phyloP scores from a whole-genome alignment of 2,888 invertebrate genomes.

The Spisula subtruncata region DNA sequence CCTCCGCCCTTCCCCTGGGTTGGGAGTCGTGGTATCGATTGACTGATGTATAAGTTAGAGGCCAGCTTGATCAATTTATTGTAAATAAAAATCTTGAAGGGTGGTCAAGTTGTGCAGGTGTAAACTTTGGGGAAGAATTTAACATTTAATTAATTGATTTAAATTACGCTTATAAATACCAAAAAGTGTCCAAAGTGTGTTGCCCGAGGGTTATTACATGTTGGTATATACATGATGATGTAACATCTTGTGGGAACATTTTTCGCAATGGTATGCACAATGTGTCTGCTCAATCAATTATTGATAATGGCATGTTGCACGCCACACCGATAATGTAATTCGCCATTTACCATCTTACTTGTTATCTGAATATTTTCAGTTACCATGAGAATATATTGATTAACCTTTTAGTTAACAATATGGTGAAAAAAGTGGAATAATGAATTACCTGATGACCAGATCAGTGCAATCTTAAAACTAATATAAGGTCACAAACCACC shows the following conservation, averaged over 20 bases:
- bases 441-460: too few relatives aligned
- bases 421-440: not conserved
- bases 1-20: too few relatives aligned
- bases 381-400: not conserved
- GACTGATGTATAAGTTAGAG: too few relatives aligned
- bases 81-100: too few relatives aligned
- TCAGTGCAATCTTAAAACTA: too few relatives aligned
- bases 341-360: not conserved
- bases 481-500: too few relatives aligned
- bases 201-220: not conserved
- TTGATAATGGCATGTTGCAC: slow-evolving; percentile 16
- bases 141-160: too few relatives aligned
- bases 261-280: not conserved
- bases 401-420: slow-evolving; percentile 1
- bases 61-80: too few relatives aligned
- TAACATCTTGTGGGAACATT: not conserved
- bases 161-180: not conserved
- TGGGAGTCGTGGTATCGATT: too few relatives aligned
- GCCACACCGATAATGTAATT: not conserved
- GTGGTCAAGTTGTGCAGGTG: too few relatives aligned
- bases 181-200: not conserved
- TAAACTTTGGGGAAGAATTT: too few relatives aligned
- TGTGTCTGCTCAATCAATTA: slow-evolving; percentile 12
- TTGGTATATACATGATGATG: too few relatives aligned
- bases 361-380: not conserved